A percentile compares a stretch with the other conserved stretches of the same genome.
Evolutionary conservation across 2,113 vertebrate genomes (phyloP).

Genomic region (Plestiodon gilberti): DNA sequence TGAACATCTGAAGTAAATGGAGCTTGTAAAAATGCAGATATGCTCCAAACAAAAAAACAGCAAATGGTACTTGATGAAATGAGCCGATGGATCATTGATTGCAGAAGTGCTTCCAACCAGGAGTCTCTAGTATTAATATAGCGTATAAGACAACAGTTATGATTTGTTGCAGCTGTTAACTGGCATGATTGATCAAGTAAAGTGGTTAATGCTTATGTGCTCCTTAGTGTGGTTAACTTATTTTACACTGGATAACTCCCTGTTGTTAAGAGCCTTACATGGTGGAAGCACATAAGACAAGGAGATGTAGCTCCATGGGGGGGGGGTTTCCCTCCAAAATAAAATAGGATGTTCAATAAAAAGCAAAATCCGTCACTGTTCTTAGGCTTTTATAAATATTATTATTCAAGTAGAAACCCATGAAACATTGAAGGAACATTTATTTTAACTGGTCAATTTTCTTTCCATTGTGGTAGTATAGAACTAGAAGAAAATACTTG

Average conservation of each 20-base stretch:
- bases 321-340: background rate
- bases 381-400: background rate
- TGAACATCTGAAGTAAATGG: constrained; percentile 27
- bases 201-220: background rate
- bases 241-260: background rate
- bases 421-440: background rate
- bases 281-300: background rate
- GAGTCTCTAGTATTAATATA: constrained; percentile 5
- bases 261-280: background rate
- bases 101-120: background rate
- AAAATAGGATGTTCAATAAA: background rate
- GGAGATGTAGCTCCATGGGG: background rate
- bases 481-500: background rate
- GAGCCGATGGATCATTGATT: constrained; percentile 16
- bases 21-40: constrained; percentile 18
- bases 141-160: constrained; percentile 1
- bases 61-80: constrained; percentile 10
- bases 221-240: background rate
- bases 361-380: background rate
- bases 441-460: background rate
- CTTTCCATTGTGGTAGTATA: background rate
- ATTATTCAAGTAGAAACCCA: background rate
- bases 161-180: constrained; percentile 1
- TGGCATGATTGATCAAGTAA: constrained; percentile 11
- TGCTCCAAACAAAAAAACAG: background rate